Base-by-base conservation (phyloP, 2,113 vertebrate species). In the Channa maculata region DNA sequence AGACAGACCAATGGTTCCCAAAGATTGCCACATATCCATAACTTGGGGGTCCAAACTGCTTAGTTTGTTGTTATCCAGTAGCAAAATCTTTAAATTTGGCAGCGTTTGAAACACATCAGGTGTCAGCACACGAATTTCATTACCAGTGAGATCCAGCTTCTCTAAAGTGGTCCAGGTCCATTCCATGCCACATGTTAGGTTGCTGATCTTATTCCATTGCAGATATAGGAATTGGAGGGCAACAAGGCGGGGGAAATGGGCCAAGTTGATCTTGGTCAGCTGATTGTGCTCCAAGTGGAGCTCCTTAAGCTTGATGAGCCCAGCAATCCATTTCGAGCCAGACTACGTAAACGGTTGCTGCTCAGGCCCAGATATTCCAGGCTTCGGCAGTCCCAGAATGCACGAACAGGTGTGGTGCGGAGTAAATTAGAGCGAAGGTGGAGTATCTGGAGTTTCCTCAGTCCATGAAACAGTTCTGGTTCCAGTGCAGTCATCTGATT, bases 231-330 rank as follows among this genome's bases (percentile, higher is more conserved):
- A 97, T 91, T 98, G 97, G 86, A 99, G 96, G 87, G 94, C 96
- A 85, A 97, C 97, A 83, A 99, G 95, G 86, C 98, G 96, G 66
- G 98, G 97, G 93, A 99, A 99, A 93, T 99, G 97, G 91, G 97
- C 97, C 95, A 99, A 96, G 95, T 99, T 99, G 93, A 99, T 97
- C 95, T 97, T 98, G 84, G 96, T 97, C 94, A 99, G 94, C 94
- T 98, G 97, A 94, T 99, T 99, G 94, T 98, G 97, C 94, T 99
- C 97, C 91, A 99, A 94, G 92, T 99, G 98, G 94, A 99, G 97
- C 92, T 99, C 98, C 91, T 95, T 96, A 87, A 99, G 94, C 93
- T 98, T 98, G 90, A 98, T 97, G 93, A 99, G 96, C 94, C 98
- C 98, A 1, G 98, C 97, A 94, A 99, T 92, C 97, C 97, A 67